Percentiles rank a stretch among this genome's conserved stretches.
Evolutionary conservation across 2,113 vertebrate species (phyloP).

Genomic region (Rhineura floridana): DNA sequence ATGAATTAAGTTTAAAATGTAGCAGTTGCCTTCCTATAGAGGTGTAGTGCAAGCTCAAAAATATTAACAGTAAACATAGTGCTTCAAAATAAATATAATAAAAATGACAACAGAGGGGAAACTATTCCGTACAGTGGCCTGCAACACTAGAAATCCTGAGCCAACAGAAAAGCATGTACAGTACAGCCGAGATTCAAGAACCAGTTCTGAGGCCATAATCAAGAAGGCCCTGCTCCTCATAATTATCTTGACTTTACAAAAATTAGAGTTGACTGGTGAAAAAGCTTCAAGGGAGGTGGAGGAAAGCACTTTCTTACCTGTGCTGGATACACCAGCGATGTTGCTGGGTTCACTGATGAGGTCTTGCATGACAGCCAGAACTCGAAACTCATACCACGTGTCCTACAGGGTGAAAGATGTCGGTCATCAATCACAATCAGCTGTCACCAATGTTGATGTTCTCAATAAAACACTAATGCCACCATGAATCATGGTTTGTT

Average conservation of each 20-base stretch:
- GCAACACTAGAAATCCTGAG: neutral
- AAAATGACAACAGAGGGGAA: too few relatives aligned
- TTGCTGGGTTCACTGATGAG: conserved; percentile 99
- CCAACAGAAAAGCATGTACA: neutral
- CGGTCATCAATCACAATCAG: neutral
- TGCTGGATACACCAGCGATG: conserved; percentile 95
- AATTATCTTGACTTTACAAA: neutral
- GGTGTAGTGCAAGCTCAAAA: neutral
- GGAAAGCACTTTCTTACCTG: conserved; percentile 78
- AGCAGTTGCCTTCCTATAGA: neutral
- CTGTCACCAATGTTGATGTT: too few relatives aligned
- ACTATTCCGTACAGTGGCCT: too few relatives aligned
- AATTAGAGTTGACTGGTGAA: neutral
- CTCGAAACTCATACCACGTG: conserved; percentile 97
- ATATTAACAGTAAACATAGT: too few relatives aligned
- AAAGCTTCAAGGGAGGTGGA: neutral
- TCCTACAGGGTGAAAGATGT: conserved; percentile 79
- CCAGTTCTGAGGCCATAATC: too few relatives aligned
- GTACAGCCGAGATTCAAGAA: neutral
- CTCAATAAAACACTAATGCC: neutral
- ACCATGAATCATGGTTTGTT: neutral
- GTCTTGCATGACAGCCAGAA: conserved; percentile 98
- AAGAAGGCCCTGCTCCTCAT: neutral
- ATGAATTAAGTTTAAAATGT: neutral
- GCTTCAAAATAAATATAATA: neutral